Conservation (phyloP, 1,140 invertebrate genomes). For the Hirudo medicinalis region DNA sequence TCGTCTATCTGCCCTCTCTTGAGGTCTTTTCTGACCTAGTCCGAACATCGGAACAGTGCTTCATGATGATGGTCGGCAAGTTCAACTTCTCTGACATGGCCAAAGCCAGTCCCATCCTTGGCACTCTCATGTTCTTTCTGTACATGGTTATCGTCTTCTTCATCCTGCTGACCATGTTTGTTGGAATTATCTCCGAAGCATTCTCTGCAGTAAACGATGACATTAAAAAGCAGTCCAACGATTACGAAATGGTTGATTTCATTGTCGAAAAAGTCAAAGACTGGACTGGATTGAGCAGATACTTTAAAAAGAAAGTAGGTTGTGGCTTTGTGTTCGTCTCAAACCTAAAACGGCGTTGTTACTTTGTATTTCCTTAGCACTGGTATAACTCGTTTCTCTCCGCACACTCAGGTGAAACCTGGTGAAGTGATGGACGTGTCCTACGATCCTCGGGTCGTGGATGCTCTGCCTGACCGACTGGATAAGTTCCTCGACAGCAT, state of each 20-base stretch:
- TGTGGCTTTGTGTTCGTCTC: not conserved
- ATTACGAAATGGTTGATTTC: conserved; percentile 53
- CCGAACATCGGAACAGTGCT: conserved; percentile 42
- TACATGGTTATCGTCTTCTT: conserved; percentile 46
- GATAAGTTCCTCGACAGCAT: conserved; percentile 41
- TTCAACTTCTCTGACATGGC: conserved; percentile 45
- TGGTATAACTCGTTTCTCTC: not conserved
- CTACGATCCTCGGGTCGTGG: conserved; percentile 19
- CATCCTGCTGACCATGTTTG: conserved; percentile 48
- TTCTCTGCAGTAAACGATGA: conserved; percentile 45
- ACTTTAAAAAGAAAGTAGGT: not conserved
- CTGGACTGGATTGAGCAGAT: conserved; percentile 18
- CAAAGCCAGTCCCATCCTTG: conserved; percentile 39
- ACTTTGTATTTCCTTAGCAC: conserved; percentile 12
- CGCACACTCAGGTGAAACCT: conserved; percentile 14
- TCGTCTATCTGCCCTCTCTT: conserved; percentile 41
- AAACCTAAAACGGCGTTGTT: conserved; percentile 18
- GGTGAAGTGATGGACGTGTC: not conserved
- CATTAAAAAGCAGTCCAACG: conserved; percentile 49
- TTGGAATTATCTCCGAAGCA: conserved; percentile 47
- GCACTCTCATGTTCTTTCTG: conserved; percentile 45
- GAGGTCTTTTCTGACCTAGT: conserved; percentile 44
- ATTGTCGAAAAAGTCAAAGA: conserved; percentile 39
- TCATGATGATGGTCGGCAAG: conserved; percentile 48
- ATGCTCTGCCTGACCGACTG: conserved; percentile 40